A percentile compares a stretch with the other conserved stretches of the same genome.
Evolutionary conservation across 2,797 vertebrate species (phyloP).

Genomic region (Helarctos malayanus): DNA sequence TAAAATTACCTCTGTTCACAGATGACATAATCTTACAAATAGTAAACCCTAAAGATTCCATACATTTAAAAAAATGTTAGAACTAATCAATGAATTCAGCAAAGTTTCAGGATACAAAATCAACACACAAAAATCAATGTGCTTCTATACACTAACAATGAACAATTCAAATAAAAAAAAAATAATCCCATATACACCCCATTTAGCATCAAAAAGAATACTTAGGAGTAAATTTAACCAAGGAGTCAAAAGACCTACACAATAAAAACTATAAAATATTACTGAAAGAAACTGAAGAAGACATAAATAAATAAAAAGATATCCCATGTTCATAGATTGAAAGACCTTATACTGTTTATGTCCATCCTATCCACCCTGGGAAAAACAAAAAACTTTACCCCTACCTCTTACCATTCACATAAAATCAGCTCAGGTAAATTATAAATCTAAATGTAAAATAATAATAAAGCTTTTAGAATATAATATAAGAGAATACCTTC

Average conservation of each 20-base stretch:
- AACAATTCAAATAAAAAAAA: background rate
- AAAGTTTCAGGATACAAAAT: background rate
- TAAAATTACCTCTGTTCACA: background rate
- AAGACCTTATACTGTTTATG: background rate
- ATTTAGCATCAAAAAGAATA: background rate
- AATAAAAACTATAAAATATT: background rate
- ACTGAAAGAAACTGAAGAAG: background rate
- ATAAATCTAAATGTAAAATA: background rate
- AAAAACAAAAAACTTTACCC: background rate
- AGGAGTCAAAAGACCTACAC: background rate
- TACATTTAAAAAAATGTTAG: background rate
- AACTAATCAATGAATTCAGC: background rate
- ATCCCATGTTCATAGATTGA: background rate
- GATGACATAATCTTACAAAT: background rate
- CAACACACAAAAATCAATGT: background rate
- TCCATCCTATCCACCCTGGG: background rate
- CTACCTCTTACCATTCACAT: background rate
- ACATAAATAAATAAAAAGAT: background rate
- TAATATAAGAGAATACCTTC: background rate
- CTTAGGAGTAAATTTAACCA: background rate
- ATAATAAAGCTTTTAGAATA: background rate
- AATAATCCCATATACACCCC: background rate
- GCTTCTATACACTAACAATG: background rate
- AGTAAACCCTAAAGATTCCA: background rate
- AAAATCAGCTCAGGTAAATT: constrained; percentile 33